Evolutionary conservation across 1,140 invertebrate genomes (phyloP).

Genomic region (Drosophila suzukii): DNA sequence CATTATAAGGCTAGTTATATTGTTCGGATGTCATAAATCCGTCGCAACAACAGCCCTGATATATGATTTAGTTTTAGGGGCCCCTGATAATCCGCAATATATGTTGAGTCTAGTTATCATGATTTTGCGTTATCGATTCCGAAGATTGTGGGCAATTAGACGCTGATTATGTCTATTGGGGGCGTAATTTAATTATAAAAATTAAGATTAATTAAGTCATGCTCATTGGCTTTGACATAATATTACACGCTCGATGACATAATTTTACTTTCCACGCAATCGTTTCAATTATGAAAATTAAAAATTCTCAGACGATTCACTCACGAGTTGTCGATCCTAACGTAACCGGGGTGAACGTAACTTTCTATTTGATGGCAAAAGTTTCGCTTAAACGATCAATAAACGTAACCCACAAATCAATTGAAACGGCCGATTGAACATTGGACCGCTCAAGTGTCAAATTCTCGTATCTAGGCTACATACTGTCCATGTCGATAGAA

Average conservation of each 20-base stretch:
- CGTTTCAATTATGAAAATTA: conserved; percentile 14
- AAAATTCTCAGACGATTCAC: conserved; percentile 50
- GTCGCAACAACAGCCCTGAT: conserved; percentile 9
- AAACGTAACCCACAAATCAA: conserved; percentile 70
- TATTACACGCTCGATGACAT: conserved; percentile 33
- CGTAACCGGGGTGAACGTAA: conserved; percentile 13
- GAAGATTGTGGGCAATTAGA: conserved; percentile 27
- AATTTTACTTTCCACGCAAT: conserved; percentile 19
- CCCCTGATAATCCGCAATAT: conserved; percentile 52
- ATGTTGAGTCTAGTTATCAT: conserved; percentile 3
- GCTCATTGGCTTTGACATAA: conserved; percentile 34
- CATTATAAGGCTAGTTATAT: conserved; percentile 2
- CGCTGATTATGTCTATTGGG: conserved; percentile 56
- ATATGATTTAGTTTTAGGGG: conserved; percentile 6
- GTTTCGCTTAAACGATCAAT: conserved; percentile 48
- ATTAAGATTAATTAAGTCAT: conserved; percentile 61
- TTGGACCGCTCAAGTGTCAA: conserved; percentile 69
- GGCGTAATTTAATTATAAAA: conserved; percentile 61
- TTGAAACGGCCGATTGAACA: conserved; percentile 67
- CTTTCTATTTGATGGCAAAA: conserved; percentile 15
- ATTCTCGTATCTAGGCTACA: conserved; percentile 62
- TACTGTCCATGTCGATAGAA: conserved; percentile 35
- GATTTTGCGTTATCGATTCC: conserved; percentile 34
- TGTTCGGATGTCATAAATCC: conserved; percentile 24
- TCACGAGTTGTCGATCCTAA: conserved; percentile 29